These are phyloP conservation scores for Botia almorhae DNA, from an alignment of 2,797 vertebrate species.

Conservation along the genomic window DNA sequence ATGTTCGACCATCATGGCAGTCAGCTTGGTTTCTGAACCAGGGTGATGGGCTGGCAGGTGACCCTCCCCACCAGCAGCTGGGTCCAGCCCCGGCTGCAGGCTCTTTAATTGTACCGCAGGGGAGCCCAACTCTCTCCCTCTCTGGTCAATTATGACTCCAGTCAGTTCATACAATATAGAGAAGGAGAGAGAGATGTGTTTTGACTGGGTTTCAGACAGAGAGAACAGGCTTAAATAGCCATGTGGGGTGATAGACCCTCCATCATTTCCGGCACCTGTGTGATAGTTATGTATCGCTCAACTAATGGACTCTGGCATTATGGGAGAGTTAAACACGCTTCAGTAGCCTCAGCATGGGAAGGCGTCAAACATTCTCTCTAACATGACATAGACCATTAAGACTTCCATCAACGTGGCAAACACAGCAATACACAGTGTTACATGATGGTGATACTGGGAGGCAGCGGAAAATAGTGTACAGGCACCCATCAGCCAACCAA, in stretches of 20 bases:
- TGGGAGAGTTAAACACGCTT: constrained; percentile 46
- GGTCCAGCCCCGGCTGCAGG: constrained; percentile 48
- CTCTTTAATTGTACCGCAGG: constrained; percentile 71
- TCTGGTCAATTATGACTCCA: constrained; percentile 68
- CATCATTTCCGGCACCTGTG: constrained; percentile 34
- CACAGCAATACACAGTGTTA: neutral
- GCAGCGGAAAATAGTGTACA: neutral
- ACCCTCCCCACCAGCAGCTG: constrained; percentile 59
- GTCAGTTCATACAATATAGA: constrained; percentile 38
- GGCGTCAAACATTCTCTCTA: constrained; percentile 25
- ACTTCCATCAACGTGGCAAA: constrained; percentile 30
- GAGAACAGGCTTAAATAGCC: constrained; percentile 36
- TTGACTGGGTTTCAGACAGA: constrained; percentile 28
- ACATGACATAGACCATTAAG: constrained; percentile 51
- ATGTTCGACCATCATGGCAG: constrained; percentile 27
- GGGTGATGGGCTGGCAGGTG: constrained; percentile 71
- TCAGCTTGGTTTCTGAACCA: constrained; percentile 45
- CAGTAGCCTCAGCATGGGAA: constrained; percentile 34
- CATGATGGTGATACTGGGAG: neutral
- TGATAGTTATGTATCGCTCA: constrained; percentile 33
- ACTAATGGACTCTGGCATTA: constrained; percentile 48
- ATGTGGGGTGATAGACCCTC: constrained; percentile 30
- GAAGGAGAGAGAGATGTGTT: neutral
- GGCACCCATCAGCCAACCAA: neutral
- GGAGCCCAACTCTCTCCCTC: constrained; percentile 57